Evolutionary conservation across 2,113 vertebrate genomes (phyloP).

Genomic region (Ammodytes marinus): DNA sequence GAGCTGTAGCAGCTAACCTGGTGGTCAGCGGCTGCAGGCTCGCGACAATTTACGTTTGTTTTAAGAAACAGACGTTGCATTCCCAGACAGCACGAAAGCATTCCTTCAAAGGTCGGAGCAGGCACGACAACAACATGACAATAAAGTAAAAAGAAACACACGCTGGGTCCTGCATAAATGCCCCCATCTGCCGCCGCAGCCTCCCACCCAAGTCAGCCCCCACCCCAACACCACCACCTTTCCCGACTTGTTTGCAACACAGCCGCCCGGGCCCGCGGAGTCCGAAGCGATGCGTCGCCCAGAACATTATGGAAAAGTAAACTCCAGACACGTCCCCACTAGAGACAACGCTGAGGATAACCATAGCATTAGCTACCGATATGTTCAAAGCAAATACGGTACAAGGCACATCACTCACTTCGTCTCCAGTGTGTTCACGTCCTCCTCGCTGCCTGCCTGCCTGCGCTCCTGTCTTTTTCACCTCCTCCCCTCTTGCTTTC

Average conservation of each 20-base stretch:
- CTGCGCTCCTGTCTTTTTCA: constrained; percentile 36
- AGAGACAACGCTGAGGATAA: background rate
- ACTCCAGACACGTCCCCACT: constrained; percentile 22
- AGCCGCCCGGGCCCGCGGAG: constrained; percentile 46
- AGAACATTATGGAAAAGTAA: constrained; percentile 57
- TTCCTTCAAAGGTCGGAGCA: background rate
- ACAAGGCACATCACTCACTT: constrained; percentile 73
- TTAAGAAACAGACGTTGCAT: background rate
- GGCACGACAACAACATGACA: background rate
- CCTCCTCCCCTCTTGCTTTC: constrained; percentile 60
- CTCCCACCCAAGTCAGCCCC: constrained; percentile 9
- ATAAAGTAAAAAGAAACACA: constrained; percentile 14
- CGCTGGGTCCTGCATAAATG: constrained; percentile 18
- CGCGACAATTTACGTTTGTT: constrained; percentile 6
- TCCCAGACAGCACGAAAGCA: background rate
- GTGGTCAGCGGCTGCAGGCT: background rate
- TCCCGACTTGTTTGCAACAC: constrained; percentile 53
- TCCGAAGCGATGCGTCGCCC: constrained; percentile 41
- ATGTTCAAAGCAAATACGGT: constrained; percentile 15
- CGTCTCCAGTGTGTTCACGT: constrained; percentile 61
- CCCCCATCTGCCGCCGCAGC: constrained; percentile 54
- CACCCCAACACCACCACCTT: constrained; percentile 19
- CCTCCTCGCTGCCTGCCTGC: constrained; percentile 52
- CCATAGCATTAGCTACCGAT: background rate
- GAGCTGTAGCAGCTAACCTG: constrained; percentile 1